A percentile compares a stretch with the other conserved stretches of the same genome.
phyloP scores from a whole-genome alignment of 2,888 invertebrate genomes.

The Griposia aprilina region DNA sequence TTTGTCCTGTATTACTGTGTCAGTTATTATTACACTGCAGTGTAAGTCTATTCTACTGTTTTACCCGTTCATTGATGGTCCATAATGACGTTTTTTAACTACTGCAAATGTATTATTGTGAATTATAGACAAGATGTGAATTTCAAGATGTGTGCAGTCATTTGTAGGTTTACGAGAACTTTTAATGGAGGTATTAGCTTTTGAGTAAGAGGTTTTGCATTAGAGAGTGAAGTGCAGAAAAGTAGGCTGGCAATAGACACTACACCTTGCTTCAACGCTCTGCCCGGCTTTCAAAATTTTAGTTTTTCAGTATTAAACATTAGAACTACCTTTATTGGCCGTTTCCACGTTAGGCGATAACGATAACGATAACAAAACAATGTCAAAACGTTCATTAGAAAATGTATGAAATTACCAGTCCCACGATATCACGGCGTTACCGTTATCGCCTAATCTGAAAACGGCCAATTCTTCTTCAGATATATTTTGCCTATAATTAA shows the following conservation, averaged over 20 bases:
- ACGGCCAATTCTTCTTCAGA: background rate
- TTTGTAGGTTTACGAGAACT: conserved; percentile 30
- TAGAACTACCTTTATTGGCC: background rate
- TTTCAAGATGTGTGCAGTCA: conserved; percentile 42
- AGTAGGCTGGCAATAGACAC: background rate
- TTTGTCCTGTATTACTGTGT: conserved; percentile 60
- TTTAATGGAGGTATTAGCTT: conserved; percentile 15
- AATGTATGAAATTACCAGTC: no score
- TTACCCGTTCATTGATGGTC: conserved; percentile 58
- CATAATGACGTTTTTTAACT: conserved; percentile 61
- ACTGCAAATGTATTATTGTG: conserved; percentile 58
- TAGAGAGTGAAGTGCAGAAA: background rate
- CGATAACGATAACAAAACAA: no score
- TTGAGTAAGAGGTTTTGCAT: background rate
- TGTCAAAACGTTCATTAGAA: no score
- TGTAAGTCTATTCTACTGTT: conserved; percentile 57
- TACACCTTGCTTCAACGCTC: no score
- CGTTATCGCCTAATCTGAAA: no score
- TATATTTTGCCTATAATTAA: background rate
- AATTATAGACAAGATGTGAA: conserved; percentile 47
- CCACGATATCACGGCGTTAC: no score
- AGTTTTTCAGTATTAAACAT: background rate
- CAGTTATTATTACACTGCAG: conserved; percentile 63
- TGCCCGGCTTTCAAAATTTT: background rate
- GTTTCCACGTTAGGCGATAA: no score